Base-by-base conservation (phyloP, 2,888 invertebrate genomes). In the Athalia rosae region DNA sequence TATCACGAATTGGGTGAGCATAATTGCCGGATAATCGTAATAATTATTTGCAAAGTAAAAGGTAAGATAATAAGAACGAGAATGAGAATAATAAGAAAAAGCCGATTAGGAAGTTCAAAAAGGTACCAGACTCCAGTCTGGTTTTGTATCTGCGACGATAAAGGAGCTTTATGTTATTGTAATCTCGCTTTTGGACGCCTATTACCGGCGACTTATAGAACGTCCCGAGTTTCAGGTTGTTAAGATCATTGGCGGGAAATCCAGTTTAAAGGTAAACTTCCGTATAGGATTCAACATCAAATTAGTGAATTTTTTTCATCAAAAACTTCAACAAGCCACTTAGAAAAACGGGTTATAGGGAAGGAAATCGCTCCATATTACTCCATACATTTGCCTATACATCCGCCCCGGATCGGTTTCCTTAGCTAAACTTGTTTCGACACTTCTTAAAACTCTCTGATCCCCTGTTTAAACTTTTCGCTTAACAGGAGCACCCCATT, bases 91-190 rank as follows among this genome's bases (percentile, higher is more conserved):
- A 28, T 28, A 28, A 50, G 66, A 66, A 50, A 28, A 50, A 28
- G 67, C 50, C 67, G 50, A 67, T 67, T 67, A 67, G 53, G 67
- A 53, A 67, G 67, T 67, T 67, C 67, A 67, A 53, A 67, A 50
- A 67, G 50, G 67, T 50, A 48, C 50, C 11, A 11, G 67, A 8
- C 67, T 67, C 50, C 53, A 67, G 50, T 67, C 50, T 48, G 67
- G 67, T 50, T 53, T 67, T 67, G 67, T 67, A 53, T 67, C 67
- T 67, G 48, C 45, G 50, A 41, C 67, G 28, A 67, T 67, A 67
- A 67, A 50, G 67, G 50, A 67, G 67, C 67, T 67, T 67, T 67
- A 67, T 67, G 67, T 67, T 67, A 67, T 67, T 67, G 67, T 67
- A 67, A 67, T 48, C 67, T 50, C 67, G 67, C 67, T 67, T 67